Conservation (phyloP, 2,888 invertebrate genomes). For the Drosophila koepferae region DNA sequence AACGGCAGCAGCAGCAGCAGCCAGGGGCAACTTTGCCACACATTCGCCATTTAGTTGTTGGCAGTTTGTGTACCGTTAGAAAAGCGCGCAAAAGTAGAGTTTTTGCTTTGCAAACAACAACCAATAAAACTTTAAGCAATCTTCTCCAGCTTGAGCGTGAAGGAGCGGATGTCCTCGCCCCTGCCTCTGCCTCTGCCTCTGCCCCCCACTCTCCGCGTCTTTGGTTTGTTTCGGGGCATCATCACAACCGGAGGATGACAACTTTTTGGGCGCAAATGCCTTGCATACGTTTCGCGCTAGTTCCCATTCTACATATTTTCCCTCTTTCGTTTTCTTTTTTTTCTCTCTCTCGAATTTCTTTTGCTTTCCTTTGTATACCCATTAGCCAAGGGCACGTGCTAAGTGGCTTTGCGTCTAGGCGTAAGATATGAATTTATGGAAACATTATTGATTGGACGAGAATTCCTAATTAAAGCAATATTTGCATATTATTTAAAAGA, state of each 20-base stretch:
- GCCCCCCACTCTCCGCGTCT: not conserved
- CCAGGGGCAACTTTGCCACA: constrained; percentile 61
- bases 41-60: constrained; percentile 54
- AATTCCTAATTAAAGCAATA: too few relatives aligned
- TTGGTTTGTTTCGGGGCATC: constrained; percentile 35
- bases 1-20: constrained; percentile 26
- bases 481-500: too few relatives aligned
- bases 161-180: constrained; percentile 47
- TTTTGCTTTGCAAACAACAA: constrained; percentile 79
- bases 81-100: constrained; percentile 75
- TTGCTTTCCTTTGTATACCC: constrained; percentile 3
- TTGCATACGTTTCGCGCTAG: constrained; percentile 63
- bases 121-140: constrained; percentile 82
- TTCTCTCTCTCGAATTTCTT: constrained; percentile 8
- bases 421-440: too few relatives aligned
- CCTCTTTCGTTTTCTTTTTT: not conserved
- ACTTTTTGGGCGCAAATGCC: constrained; percentile 52
- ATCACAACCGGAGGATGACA: constrained; percentile 50
- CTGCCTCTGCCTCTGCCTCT: constrained; percentile 3
- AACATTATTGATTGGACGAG: too few relatives aligned
- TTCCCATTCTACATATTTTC: not conserved
- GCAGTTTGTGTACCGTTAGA: constrained; percentile 66
- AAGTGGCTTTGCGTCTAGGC: not conserved
- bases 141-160: constrained; percentile 75
- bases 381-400: not conserved